These are phyloP conservation scores for Epistrophe grossulariae DNA, from an alignment of 2,888 invertebrate species.

Conservation along the genomic window DNA sequence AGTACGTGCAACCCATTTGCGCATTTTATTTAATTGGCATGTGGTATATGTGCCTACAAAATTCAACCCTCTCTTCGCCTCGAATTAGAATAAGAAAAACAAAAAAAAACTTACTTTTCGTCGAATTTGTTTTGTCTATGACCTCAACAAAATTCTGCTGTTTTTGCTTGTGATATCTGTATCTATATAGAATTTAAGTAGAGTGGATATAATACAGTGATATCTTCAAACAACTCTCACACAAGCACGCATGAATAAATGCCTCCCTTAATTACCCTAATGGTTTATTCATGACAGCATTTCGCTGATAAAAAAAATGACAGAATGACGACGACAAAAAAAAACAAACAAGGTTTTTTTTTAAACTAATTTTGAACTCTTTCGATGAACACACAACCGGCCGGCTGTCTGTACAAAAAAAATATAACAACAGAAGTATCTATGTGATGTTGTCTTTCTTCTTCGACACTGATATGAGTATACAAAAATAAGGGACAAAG, in stretches of 20 bases:
- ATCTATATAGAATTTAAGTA: not conserved
- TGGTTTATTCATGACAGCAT: conserved; percentile 74
- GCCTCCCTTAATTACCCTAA: conserved; percentile 75
- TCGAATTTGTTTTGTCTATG: conserved; percentile 61
- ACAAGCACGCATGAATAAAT: conserved; percentile 71
- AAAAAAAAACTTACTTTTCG: conserved; percentile 43
- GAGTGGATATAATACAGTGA: conserved; percentile 12
- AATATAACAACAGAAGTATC: not conserved
- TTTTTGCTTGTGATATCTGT: not conserved
- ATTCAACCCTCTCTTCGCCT: not conserved
- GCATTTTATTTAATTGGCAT: conserved; percentile 24
- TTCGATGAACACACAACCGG: conserved; percentile 40
- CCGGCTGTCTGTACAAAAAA: conserved; percentile 14
- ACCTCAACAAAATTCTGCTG: conserved; percentile 47
- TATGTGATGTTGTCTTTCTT: conserved; percentile 12
- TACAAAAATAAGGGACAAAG: conserved; percentile 2
- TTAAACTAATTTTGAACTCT: conserved; percentile 66
- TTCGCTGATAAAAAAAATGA: conserved; percentile 70
- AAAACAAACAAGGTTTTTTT: conserved; percentile 7
- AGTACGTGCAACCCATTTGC: not conserved
- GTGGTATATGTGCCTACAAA: not conserved
- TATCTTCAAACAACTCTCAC: conserved; percentile 30
- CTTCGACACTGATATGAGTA: not conserved
- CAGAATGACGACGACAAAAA: conserved; percentile 36
- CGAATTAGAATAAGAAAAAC: not conserved